Conservation (phyloP, 2,888 invertebrate genomes). For the Aspidiotus rigidus region DNA sequence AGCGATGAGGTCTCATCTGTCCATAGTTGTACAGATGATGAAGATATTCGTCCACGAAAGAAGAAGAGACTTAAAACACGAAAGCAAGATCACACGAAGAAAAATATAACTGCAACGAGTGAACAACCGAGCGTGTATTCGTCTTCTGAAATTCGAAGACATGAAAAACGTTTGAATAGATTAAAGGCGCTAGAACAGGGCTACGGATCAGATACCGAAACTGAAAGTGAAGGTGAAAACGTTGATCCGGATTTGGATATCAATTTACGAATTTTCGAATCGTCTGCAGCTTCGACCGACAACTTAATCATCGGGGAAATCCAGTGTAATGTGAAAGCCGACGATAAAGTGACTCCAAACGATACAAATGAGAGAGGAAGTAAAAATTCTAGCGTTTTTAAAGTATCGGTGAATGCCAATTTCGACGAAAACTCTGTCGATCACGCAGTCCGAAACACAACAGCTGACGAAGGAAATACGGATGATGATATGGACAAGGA, state of each 20-base stretch:
- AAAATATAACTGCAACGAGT: background rate
- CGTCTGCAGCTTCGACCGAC: background rate
- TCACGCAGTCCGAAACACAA: background rate
- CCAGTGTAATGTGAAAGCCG: slow-evolving; percentile 13
- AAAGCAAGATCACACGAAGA: background rate
- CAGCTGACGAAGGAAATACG: background rate
- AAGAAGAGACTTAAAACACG: background rate
- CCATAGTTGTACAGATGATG: too few relatives aligned
- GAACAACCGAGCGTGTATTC: slow-evolving; percentile 23
- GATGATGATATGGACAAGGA: slow-evolving; percentile 6
- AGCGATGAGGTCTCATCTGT: too few relatives aligned
- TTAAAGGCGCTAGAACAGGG: slow-evolving; percentile 17
- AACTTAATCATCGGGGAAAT: slow-evolving; percentile 22
- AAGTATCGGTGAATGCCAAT: slow-evolving; percentile 20
- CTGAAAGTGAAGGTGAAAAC: slow-evolving; percentile 1
- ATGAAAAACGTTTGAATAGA: slow-evolving; percentile 13
- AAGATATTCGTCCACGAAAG: background rate
- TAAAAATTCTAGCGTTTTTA: slow-evolving; percentile 16
- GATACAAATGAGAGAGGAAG: background rate
- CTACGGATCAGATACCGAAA: slow-evolving; percentile 3
- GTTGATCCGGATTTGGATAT: slow-evolving; percentile 19
- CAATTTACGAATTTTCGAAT: slow-evolving; percentile 26
- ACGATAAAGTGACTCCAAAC: background rate
- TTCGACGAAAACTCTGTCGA: background rate
- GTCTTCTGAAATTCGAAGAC: slow-evolving; percentile 11